A percentile compares a stretch with the other conserved stretches of the same genome.
These are phyloP conservation scores for Drosophila borborema DNA, from an alignment of 2,888 invertebrate genomes.

Conservation along the genomic window DNA sequence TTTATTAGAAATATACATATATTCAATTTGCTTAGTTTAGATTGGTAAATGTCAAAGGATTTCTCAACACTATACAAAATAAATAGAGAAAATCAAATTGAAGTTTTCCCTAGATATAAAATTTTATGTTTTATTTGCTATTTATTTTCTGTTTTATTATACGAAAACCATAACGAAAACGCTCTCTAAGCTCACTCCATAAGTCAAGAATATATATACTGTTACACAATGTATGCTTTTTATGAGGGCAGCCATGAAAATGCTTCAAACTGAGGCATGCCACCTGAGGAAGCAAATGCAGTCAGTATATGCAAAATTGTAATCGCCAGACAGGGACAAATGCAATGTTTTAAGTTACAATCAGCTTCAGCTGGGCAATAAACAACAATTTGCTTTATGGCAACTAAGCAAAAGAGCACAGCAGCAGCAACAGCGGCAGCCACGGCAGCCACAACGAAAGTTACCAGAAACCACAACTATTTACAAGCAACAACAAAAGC, in stretches of 20 bases:
- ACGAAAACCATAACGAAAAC: too few species aligned
- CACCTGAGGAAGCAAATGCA: conserved; percentile 14
- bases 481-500: conserved; percentile 21
- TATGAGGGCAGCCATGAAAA: not conserved
- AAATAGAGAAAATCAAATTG: too few species aligned
- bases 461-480: conserved; percentile 53
- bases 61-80: not conserved
- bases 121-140: not conserved
- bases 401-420: conserved; percentile 53
- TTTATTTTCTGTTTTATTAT: not conserved
- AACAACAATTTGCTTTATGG: conserved; percentile 75
- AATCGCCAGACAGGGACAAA: conserved; percentile 32
- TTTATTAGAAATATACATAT: not conserved
- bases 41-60: not conserved
- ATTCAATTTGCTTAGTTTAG: not conserved
- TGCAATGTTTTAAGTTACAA: conserved; percentile 45
- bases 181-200: not conserved
- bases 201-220: not conserved
- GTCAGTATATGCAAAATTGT: conserved; percentile 41
- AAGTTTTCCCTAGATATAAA: not conserved
- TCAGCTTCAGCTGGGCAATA: conserved; percentile 52
- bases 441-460: conserved; percentile 26
- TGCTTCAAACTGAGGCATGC: conserved; percentile 19
- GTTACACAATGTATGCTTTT: not conserved
- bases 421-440: conserved; percentile 36